These are phyloP conservation scores for Stercorarius parasiticus DNA, from an alignment of 2,113 vertebrate species.

Conservation along the genomic window DNA sequence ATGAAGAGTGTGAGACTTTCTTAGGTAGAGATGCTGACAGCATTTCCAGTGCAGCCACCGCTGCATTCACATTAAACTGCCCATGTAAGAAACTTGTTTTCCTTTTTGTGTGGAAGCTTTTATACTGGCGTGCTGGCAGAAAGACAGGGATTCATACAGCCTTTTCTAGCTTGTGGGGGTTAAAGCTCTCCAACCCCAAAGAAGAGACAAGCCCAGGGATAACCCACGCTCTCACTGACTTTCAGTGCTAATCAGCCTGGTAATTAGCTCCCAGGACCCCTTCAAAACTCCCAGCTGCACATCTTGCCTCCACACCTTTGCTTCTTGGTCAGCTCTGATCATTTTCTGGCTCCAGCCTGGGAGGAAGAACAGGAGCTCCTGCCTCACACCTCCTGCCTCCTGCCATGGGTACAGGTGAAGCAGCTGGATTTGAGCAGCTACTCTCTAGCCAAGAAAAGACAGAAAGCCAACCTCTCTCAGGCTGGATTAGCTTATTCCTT, in stretches of 20 bases:
- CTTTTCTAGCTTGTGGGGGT: background rate
- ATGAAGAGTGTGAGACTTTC: background rate
- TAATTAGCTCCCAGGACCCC: background rate
- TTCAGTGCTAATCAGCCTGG: background rate
- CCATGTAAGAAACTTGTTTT: background rate
- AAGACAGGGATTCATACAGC: background rate
- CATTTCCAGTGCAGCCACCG: background rate
- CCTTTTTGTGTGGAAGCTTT: background rate
- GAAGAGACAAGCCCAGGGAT: background rate
- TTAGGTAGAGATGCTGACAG: background rate
- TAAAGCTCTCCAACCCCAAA: background rate
- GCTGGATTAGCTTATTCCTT: background rate
- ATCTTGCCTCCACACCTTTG: accelerated
- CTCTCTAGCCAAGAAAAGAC: background rate
- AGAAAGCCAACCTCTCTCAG: background rate
- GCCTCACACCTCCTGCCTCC: background rate
- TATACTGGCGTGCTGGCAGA: background rate
- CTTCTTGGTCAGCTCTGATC: background rate
- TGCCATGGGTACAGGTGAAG: accelerated
- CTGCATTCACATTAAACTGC: background rate
- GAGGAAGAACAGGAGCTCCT: background rate
- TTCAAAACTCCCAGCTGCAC: background rate
- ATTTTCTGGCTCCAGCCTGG: background rate
- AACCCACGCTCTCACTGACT: background rate
- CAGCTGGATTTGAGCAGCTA: background rate